Percentiles rank a stretch among this genome's conserved stretches.
These are phyloP conservation scores for Limnothrissa miodon DNA, from an alignment of 2,113 vertebrate species.

Conservation along the genomic window DNA sequence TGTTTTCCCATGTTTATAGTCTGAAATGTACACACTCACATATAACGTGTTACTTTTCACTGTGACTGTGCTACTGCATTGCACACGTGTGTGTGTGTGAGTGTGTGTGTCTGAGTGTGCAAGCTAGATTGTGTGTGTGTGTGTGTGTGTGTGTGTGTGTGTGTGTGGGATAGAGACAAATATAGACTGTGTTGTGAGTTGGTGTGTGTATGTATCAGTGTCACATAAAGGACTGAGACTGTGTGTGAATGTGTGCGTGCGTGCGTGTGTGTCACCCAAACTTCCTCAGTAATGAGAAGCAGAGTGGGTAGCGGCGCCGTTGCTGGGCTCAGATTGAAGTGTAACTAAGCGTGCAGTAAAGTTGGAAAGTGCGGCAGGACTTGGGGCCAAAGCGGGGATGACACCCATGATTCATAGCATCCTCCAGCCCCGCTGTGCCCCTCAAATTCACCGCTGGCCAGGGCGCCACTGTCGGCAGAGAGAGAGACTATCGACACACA, in stretches of 20 bases:
- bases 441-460: slow-evolving; percentile 40
- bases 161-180: not conserved
- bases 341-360: slow-evolving; percentile 55
- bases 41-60: too few relatives aligned
- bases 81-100: too few relatives aligned
- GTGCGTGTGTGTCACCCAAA: slow-evolving; percentile 37
- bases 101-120: too few relatives aligned
- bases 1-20: too few relatives aligned
- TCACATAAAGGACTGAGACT: not conserved
- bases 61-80: too few relatives aligned
- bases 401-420: slow-evolving; percentile 51
- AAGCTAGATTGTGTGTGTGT: too few relatives aligned
- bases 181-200: not conserved
- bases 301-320: slow-evolving; percentile 25
- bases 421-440: slow-evolving; percentile 38
- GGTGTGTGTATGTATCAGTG: not conserved
- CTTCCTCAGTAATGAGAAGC: slow-evolving; percentile 34
- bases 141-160: too few relatives aligned
- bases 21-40: too few relatives aligned
- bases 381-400: slow-evolving; percentile 42
- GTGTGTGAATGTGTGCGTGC: slow-evolving; percentile 16
- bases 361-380: slow-evolving; percentile 48
- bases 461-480: slow-evolving; percentile 29
- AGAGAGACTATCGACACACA: slow-evolving; percentile 4
- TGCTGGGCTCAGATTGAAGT: slow-evolving; percentile 47